Evolutionary conservation across 2,113 vertebrate species (phyloP).

Genomic region (Hemichromis elongatus): DNA sequence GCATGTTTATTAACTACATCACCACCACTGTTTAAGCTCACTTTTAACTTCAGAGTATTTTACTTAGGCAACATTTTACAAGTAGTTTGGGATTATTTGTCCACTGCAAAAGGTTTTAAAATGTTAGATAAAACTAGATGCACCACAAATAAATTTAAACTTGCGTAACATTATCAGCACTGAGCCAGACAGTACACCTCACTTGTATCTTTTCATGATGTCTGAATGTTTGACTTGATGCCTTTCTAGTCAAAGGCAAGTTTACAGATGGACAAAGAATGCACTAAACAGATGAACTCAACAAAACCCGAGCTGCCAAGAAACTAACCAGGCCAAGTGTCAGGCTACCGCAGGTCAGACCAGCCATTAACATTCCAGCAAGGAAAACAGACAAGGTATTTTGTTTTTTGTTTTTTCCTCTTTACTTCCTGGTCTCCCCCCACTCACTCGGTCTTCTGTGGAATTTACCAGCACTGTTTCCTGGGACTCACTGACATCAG

Average conservation of each 20-base stretch:
- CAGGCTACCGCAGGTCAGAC: slow-evolving; percentile 15
- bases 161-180: background rate
- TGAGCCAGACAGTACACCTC: background rate
- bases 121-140: background rate
- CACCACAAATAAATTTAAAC: background rate
- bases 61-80: background rate
- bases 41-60: background rate
- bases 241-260: background rate
- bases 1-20: background rate
- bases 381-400: slow-evolving; percentile 49
- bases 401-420: background rate
- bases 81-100: background rate
- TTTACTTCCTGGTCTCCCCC: slow-evolving; percentile 31
- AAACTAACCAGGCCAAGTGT: background rate
- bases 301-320: background rate
- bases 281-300: background rate
- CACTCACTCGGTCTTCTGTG: background rate
- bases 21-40: background rate
- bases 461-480: slow-evolving; percentile 49
- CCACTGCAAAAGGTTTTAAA: background rate
- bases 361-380: slow-evolving; percentile 56
- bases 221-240: background rate
- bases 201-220: background rate
- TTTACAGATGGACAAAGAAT: background rate
- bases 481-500: slow-evolving; percentile 26